Evolutionary conservation across 2,113 vertebrate species (phyloP), one percentile per base, ranked within the genome.

Genomic region (Oncorhynchus clarkii): DNA sequence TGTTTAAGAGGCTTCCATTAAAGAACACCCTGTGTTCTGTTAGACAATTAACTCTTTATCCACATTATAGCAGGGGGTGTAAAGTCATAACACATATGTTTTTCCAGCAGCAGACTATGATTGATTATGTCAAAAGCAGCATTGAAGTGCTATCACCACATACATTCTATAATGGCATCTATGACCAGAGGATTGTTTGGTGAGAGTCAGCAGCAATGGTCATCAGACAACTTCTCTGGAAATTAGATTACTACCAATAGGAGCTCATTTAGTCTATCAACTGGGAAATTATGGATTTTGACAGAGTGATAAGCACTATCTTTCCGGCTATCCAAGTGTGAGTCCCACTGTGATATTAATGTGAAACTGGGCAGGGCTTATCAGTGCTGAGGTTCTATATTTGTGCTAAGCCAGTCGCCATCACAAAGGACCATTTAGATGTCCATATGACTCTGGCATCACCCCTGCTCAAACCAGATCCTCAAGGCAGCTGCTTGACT

Each of bases 371-470:
- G 78, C 60, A 79, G 69, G 39, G 80, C 3, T 85, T 77, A 29
- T 48, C 69, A 70, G 26, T 26, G 13, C 76, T 79, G 69, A 67
- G 68, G 66, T 45, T 27, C 5, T 73, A 71, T 66, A 71, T 74
- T 71, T 70, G 78, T 20, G 71, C 71, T 83, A 84, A 87, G 78
- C 81, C 70, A 85, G 73, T 73, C 78, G 62, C 74, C 78, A 70
- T 75, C 77, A 76, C 59, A 65, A 74, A 79, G 62, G 51, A 70
- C 39, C 78, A 86, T 88, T 85, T 82, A 84, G 80, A 85, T 81
- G 70, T 88, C 80, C 79, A 76, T 82, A 71, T 84, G 81, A 84
- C 24, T 82, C 75, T 82, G 80, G 22, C 29, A 73, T 85, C 86
- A 87, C 83, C 74, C 78, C 71, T 72, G 49, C 70, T 26, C 49